Evolutionary conservation across 2,113 vertebrate genomes (phyloP).

Genomic region (Hirundichthys speculiger): DNA sequence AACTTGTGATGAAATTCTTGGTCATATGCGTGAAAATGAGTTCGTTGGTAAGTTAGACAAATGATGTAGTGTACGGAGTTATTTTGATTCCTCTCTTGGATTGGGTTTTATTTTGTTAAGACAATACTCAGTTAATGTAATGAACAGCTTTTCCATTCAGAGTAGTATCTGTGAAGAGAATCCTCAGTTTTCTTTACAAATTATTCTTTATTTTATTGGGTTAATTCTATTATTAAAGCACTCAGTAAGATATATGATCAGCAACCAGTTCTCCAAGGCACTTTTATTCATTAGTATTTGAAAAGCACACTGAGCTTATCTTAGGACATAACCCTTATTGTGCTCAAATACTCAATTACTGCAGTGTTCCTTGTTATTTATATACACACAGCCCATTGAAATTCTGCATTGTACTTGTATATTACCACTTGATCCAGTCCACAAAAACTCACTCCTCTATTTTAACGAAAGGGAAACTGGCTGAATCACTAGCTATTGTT

Average conservation of each 20-base stretch:
- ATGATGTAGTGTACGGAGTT: not conserved
- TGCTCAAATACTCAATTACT: conserved; percentile 7
- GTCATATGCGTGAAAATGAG: too few species aligned
- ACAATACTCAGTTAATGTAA: not conserved
- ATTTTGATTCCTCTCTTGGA: not conserved
- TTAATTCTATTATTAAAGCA: conserved; percentile 16
- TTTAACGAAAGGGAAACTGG: not conserved
- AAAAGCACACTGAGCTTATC: conserved; percentile 33
- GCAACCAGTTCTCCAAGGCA: not conserved
- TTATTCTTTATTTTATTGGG: conserved; percentile 16
- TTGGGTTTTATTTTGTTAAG: not conserved
- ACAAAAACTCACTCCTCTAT: not conserved
- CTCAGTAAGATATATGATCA: conserved; percentile 21
- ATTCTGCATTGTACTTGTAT: not conserved
- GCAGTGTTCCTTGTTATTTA: conserved; percentile 13
- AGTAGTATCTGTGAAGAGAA: conserved; percentile 1
- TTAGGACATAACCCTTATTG: not conserved
- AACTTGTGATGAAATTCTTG: too few species aligned
- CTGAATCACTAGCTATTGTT: too few species aligned
- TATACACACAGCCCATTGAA: not conserved
- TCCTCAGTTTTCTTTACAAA: conserved; percentile 13
- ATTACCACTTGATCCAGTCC: not conserved
- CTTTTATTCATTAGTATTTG: conserved; percentile 23
- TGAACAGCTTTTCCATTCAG: conserved; percentile 4
- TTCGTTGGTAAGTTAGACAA: too few species aligned